Evolutionary conservation across 2,888 invertebrate species (phyloP).

Genomic region (Morpho achilles): DNA sequence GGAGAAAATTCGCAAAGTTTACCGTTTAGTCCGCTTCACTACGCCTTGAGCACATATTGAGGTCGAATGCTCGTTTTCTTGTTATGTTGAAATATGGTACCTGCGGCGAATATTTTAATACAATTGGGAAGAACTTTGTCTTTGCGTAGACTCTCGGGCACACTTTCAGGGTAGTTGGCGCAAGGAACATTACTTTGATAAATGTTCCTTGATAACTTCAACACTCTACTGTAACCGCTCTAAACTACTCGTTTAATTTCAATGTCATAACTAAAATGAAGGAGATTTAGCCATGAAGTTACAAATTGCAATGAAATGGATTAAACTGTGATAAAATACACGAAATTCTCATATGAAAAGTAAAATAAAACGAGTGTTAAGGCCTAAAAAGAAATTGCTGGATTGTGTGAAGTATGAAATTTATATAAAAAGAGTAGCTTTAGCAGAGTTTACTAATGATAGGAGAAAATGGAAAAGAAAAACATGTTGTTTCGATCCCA

Average conservation of each 20-base stretch:
- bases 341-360: too few relatives aligned
- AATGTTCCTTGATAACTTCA: conserved; percentile 1
- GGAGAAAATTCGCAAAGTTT: conserved; percentile 70
- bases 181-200: conserved; percentile 1
- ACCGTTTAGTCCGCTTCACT: conserved; percentile 72
- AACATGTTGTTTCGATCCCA: too few relatives aligned
- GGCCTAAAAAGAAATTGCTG: too few relatives aligned
- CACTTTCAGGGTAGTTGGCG: conserved; percentile 1
- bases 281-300: too few relatives aligned
- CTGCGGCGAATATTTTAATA: conserved; percentile 50
- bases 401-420: too few relatives aligned
- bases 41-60: conserved; percentile 73
- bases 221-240: not conserved
- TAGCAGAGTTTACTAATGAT: too few relatives aligned
- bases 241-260: not conserved
- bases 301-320: too few relatives aligned
- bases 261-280: not conserved
- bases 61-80: conserved; percentile 68
- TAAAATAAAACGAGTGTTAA: too few relatives aligned
- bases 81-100: conserved; percentile 62
- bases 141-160: conserved; percentile 16
- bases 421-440: too few relatives aligned
- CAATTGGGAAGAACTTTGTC: conserved; percentile 45
- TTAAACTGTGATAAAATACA: too few relatives aligned
- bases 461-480: too few relatives aligned